Percentiles rank a stretch among this genome's conserved stretches.
These are phyloP conservation scores for Scaptomyza parva DNA, from an alignment of 2,888 invertebrate genomes.

Conservation along the genomic window DNA sequence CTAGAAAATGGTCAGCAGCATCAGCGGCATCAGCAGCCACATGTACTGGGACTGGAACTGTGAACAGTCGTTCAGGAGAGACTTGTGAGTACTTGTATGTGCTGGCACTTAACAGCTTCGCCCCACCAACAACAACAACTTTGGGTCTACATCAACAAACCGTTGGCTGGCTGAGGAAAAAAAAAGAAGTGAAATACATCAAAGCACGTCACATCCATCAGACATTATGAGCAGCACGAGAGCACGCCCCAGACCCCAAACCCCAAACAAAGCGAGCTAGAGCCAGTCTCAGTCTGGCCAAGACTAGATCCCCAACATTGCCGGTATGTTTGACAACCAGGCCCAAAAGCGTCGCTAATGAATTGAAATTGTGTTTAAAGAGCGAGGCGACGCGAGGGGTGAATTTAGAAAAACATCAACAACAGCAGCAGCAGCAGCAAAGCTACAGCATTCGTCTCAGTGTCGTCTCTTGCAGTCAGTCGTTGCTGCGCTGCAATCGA, in stretches of 20 bases:
- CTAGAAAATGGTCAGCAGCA: constrained; percentile 71
- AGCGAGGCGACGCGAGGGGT: constrained; percentile 37
- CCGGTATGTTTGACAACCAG: constrained; percentile 54
- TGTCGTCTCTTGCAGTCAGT: constrained; percentile 62
- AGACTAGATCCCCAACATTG: constrained; percentile 47
- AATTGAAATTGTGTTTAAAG: constrained; percentile 76
- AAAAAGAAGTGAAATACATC: constrained; percentile 74
- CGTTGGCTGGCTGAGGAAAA: constrained; percentile 50
- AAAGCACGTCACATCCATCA: constrained; percentile 79
- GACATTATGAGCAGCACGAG: constrained; percentile 77
- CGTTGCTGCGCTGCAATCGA: constrained; percentile 75
- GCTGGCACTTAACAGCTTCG: constrained; percentile 70
- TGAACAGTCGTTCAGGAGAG: constrained; percentile 21
- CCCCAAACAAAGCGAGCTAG: constrained; percentile 15
- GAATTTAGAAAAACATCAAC: constrained; percentile 4
- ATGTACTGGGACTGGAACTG: constrained; percentile 17
- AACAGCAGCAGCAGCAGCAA: constrained; percentile 18
- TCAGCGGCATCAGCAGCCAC: constrained; percentile 21
- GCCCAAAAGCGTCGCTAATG: constrained; percentile 76
- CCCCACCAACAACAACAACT: constrained; percentile 5
- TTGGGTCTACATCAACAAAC: not conserved
- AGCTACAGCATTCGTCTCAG: constrained; percentile 45
- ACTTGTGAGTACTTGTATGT: constrained; percentile 53
- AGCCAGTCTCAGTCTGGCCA: constrained; percentile 40
- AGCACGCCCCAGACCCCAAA: constrained; percentile 65